Conservation (phyloP, 2,797 vertebrate genomes). For the Limosa lapponica region DNA sequence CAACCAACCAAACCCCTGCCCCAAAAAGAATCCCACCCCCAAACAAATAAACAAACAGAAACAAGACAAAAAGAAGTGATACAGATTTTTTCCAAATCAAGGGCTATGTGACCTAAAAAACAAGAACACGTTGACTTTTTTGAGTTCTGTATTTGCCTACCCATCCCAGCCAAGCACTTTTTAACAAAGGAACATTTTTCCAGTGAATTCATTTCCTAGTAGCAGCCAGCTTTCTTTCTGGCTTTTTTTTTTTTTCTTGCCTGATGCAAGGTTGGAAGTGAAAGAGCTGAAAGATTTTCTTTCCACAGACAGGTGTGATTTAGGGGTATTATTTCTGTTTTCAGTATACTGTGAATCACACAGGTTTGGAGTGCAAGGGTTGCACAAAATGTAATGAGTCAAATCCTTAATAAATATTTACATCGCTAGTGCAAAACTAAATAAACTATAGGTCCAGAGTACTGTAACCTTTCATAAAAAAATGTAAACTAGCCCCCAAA, state of each 20-base stretch:
- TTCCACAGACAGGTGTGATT: constrained; percentile 10
- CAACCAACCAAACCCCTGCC: accelerated
- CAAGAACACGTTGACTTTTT: not conserved
- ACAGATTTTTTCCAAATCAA: not conserved
- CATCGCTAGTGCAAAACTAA: constrained; percentile 43
- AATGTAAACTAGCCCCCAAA: constrained; percentile 13
- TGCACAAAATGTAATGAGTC: constrained; percentile 37
- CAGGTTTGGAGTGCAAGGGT: not conserved
- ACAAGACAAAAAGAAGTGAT: not conserved
- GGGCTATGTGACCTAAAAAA: not conserved
- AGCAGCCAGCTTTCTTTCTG: not conserved
- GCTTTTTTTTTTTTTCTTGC: not conserved
- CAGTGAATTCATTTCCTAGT: not conserved
- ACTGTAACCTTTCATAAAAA: constrained; percentile 58
- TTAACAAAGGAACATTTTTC: constrained; percentile 15
- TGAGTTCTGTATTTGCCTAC: not conserved
- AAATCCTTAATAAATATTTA: constrained; percentile 57
- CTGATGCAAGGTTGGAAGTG: not conserved
- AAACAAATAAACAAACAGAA: not conserved
- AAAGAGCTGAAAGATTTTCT: constrained; percentile 35
- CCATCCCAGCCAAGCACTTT: not conserved
- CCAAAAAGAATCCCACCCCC: not conserved
- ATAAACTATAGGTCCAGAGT: constrained; percentile 29
- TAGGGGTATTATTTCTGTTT: constrained; percentile 36
- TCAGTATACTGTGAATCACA: not conserved